Conservation (phyloP, 2,888 invertebrate species). For the Charanyca ferruginea region DNA sequence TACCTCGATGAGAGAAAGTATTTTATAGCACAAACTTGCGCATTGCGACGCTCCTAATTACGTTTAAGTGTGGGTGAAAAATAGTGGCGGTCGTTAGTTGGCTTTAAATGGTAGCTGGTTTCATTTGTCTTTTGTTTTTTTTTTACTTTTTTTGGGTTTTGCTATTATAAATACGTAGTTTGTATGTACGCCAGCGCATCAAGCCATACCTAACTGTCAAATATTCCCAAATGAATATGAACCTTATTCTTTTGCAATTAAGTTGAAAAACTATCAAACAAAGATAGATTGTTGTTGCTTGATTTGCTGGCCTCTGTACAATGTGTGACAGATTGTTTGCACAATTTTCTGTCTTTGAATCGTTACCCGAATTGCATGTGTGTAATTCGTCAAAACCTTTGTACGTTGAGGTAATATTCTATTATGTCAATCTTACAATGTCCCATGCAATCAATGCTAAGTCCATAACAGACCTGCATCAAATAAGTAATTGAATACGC, state of each 20-base stretch:
- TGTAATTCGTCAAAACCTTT: too few relatives aligned
- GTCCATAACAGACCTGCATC: slow-evolving; percentile 21
- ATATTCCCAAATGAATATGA: too few relatives aligned
- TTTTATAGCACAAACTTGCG: slow-evolving; percentile 75
- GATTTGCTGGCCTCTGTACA: too few relatives aligned
- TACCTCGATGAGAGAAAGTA: slow-evolving; percentile 84
- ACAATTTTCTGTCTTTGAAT: too few relatives aligned
- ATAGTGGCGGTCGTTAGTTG: slow-evolving; percentile 55
- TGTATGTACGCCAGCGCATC: too few relatives aligned
- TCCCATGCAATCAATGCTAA: slow-evolving; percentile 2
- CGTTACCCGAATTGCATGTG: too few relatives aligned
- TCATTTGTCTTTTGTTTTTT: slow-evolving; percentile 39
- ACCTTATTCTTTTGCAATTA: too few relatives aligned
- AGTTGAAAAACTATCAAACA: too few relatives aligned
- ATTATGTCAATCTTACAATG: background rate
- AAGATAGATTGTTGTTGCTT: too few relatives aligned
- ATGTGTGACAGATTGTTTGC: too few relatives aligned
- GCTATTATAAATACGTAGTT: background rate
- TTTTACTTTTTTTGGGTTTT: background rate
- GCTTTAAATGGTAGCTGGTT: slow-evolving; percentile 34
- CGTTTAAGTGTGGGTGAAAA: slow-evolving; percentile 67
- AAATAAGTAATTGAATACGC: slow-evolving; percentile 48
- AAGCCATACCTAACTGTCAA: too few relatives aligned
- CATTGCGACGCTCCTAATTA: slow-evolving; percentile 73
- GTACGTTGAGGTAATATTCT: background rate